Percentiles rank a stretch among this genome's conserved stretches.
phyloP scores from a whole-genome alignment of 2,797 vertebrate genomes.

The Meriones psammophilus region DNA sequence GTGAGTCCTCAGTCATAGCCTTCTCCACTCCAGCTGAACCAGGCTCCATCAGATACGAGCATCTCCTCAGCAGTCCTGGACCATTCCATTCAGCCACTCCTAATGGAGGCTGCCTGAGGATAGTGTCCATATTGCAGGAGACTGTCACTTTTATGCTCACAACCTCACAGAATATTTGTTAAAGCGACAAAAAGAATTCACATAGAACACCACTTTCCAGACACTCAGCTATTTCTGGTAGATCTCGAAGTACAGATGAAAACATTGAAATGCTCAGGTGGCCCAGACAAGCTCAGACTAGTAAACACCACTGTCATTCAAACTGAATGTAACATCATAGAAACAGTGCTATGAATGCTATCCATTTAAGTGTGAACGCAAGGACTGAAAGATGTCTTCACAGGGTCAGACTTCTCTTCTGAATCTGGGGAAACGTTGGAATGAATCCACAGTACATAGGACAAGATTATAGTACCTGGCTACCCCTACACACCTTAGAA shows the following conservation, averaged over 20 bases:
- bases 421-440: background rate
- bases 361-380: background rate
- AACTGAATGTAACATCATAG: background rate
- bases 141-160: background rate
- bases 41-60: background rate
- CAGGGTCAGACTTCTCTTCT: background rate
- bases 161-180: background rate
- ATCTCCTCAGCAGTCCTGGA: background rate
- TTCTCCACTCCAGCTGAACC: background rate
- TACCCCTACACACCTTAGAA: fast-evolving
- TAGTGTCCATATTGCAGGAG: fast-evolving
- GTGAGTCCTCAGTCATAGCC: fast-evolving
- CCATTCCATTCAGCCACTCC: fast-evolving
- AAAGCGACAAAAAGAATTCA: background rate
- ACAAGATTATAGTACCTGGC: no score
- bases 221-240: background rate
- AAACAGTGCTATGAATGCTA: background rate
- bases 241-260: background rate
- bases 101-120: background rate
- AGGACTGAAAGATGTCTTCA: background rate
- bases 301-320: background rate
- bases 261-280: background rate
- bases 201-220: background rate
- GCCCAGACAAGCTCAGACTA: background rate
- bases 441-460: fast-evolving